Conservation (phyloP, 2,888 invertebrate species). For the Eupithecia subumbrata region DNA sequence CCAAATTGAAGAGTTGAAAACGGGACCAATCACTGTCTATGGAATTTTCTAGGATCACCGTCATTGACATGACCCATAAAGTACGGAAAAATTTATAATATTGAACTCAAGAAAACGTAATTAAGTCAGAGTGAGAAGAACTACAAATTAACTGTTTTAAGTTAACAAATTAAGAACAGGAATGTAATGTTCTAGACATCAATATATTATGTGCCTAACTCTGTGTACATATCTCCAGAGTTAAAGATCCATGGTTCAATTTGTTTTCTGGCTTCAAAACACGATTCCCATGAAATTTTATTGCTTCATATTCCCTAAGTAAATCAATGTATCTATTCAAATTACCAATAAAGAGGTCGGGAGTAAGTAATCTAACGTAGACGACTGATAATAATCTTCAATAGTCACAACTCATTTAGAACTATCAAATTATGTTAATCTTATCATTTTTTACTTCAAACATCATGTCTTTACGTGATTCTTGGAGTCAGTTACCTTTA, state of each 20-base stretch:
- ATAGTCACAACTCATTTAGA: constrained; percentile 41
- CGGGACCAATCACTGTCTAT: background rate
- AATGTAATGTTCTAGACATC: background rate
- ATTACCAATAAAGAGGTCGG: constrained; percentile 23
- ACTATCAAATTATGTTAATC: constrained; percentile 44
- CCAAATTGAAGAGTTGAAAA: background rate
- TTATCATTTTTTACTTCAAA: constrained; percentile 44
- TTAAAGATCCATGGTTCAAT: background rate
- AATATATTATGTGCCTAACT: background rate
- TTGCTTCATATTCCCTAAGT: constrained; percentile 28
- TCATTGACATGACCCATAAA: background rate
- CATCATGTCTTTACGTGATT: constrained; percentile 45
- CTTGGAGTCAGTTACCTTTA: constrained; percentile 43
- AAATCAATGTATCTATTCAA: constrained; percentile 32
- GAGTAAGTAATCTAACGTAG: constrained; percentile 31
- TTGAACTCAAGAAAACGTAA: background rate
- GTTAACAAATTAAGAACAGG: background rate
- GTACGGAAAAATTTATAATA: background rate
- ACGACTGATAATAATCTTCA: constrained; percentile 37
- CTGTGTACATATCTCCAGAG: background rate
- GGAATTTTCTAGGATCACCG: background rate
- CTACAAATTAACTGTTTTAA: background rate
- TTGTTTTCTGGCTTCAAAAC: background rate
- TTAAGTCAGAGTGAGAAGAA: background rate
- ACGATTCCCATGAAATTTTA: background rate